A percentile compares a stretch with the other conserved stretches of the same genome.
Evolutionary conservation across 2,888 invertebrate species (phyloP).

Genomic region (Balanococcus diminutus): DNA sequence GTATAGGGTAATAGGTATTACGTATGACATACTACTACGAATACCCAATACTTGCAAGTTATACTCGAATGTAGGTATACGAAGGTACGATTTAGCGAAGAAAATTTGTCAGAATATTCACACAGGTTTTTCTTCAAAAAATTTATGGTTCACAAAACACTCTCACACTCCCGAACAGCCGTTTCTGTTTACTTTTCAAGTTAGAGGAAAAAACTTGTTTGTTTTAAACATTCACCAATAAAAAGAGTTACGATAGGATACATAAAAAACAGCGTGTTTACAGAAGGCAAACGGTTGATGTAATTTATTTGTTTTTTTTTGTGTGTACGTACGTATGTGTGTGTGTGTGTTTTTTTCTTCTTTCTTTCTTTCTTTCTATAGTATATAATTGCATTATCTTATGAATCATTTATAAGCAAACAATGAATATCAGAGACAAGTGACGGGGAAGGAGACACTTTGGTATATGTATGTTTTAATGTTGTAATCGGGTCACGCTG

Average conservation of each 20-base stretch:
- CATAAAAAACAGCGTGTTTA: conserved; percentile 47
- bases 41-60: too few relatives aligned
- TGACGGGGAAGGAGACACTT: conserved; percentile 48
- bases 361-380: conserved; percentile 4
- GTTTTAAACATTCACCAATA: conserved; percentile 49
- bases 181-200: conserved; percentile 47
- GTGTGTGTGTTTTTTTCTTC: neutral
- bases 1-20: too few relatives aligned
- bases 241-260: conserved; percentile 50
- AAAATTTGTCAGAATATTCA: conserved; percentile 2
- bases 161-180: conserved; percentile 45
- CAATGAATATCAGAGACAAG: conserved; percentile 48
- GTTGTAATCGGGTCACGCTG: conserved; percentile 48
- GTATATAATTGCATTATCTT: conserved; percentile 49
- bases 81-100: neutral
- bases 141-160: conserved; percentile 35
- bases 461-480: conserved; percentile 37
- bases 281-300: conserved; percentile 51
- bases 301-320: conserved; percentile 49
- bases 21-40: too few relatives aligned
- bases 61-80: too few relatives aligned
- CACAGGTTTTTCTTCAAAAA: neutral
- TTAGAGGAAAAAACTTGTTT: conserved; percentile 47
- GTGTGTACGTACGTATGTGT: neutral
- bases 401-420: conserved; percentile 51